phyloP scores from a whole-genome alignment of 2,113 vertebrate species.

The Archocentrus centrarchus region DNA sequence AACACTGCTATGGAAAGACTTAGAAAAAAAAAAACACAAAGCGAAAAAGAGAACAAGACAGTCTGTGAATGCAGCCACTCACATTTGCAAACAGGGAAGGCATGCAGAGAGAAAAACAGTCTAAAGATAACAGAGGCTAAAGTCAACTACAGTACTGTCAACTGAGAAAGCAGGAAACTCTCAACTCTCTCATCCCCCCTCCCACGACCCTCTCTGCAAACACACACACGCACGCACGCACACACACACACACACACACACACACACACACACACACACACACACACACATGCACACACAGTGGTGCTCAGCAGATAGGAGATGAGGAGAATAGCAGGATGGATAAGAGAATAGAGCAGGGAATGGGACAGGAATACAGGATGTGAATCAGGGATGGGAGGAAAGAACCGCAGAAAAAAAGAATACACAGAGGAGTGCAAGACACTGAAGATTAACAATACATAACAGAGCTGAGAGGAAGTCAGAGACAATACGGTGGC shows the following conservation, averaged over 20 bases:
- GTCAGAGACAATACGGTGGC: constrained; percentile 29
- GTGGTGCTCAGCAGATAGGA: not conserved
- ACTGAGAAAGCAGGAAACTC: constrained; percentile 58
- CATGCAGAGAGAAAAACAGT: constrained; percentile 16
- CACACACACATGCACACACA: constrained; percentile 20
- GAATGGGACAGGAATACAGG: constrained; percentile 46
- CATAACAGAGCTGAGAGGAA: constrained; percentile 33
- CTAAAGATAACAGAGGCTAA: constrained; percentile 37
- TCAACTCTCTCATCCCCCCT: not conserved
- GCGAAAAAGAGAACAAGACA: not conserved
- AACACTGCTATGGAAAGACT: not conserved
- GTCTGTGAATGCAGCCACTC: constrained; percentile 11
- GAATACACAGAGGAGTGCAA: constrained; percentile 15
- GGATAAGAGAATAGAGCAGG: constrained; percentile 41
- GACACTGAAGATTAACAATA: constrained; percentile 39
- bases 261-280: not conserved
- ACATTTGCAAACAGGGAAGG: constrained; percentile 22
- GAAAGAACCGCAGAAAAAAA: constrained; percentile 35
- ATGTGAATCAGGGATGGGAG: constrained; percentile 57
- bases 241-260: not conserved
- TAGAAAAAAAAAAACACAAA: not conserved
- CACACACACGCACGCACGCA: not conserved
- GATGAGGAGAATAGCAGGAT: constrained; percentile 54
- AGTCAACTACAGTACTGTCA: constrained; percentile 49
- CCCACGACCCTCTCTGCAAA: not conserved